A percentile compares a stretch with the other conserved stretches of the same genome.
Evolutionary conservation across 2,888 invertebrate genomes (phyloP).

Genomic region (Coleophora deauratella): DNA sequence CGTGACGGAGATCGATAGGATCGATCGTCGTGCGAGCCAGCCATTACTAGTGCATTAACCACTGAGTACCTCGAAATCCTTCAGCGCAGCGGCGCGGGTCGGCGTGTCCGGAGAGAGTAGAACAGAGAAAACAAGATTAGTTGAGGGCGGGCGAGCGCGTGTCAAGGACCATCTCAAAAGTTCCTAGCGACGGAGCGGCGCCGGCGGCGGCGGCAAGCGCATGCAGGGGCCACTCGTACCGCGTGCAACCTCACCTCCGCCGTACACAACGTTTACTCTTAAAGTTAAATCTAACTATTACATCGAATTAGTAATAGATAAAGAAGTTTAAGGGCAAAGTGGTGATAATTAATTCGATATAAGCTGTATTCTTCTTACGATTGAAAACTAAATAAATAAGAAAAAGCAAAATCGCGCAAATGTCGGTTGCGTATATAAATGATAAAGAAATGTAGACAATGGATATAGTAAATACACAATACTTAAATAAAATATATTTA

Average conservation of each 20-base stretch:
- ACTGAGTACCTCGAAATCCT: slow-evolving; percentile 90
- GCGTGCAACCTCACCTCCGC: too few relatives aligned
- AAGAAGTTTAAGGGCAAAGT: slow-evolving; percentile 47
- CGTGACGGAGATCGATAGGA: slow-evolving; percentile 60
- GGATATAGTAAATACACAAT: slow-evolving; percentile 19
- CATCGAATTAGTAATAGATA: slow-evolving; percentile 60
- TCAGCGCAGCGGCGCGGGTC: slow-evolving; percentile 78
- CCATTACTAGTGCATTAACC: slow-evolving; percentile 71
- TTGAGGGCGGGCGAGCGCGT: slow-evolving; percentile 69
- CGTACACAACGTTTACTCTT: slow-evolving; percentile 45
- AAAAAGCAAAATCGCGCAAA: slow-evolving; percentile 44
- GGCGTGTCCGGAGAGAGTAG: slow-evolving; percentile 81
- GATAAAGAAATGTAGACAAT: slow-evolving; percentile 34
- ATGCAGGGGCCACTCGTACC: slow-evolving; percentile 40
- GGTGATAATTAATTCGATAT: slow-evolving; percentile 40
- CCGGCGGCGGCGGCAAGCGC: slow-evolving; percentile 33
- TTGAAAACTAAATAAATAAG: slow-evolving; percentile 26
- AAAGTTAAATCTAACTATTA: slow-evolving; percentile 61
- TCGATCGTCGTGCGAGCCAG: slow-evolving; percentile 64
- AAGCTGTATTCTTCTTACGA: slow-evolving; percentile 45
- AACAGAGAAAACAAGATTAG: slow-evolving; percentile 81
- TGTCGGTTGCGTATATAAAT: slow-evolving; percentile 28
- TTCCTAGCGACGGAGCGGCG: slow-evolving; percentile 75
- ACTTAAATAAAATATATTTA: slow-evolving; percentile 7
- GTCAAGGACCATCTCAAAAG: slow-evolving; percentile 95